These are phyloP conservation scores for Linepithema humile DNA, from an alignment of 1,140 invertebrate genomes.

Conservation along the genomic window DNA sequence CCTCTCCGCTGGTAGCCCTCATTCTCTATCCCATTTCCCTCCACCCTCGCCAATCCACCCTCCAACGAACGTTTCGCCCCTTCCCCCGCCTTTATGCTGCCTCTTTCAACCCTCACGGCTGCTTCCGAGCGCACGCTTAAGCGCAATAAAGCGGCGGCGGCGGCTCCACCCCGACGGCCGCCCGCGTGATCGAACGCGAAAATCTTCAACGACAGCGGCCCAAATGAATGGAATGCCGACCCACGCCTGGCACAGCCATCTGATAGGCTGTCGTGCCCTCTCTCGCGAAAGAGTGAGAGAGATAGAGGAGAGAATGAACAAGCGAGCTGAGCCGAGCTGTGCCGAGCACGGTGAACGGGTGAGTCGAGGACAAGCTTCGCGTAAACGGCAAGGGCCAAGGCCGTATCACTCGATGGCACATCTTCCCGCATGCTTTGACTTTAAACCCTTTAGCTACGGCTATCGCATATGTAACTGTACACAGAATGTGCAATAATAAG, in stretches of 20 bases:
- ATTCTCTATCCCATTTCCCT: not conserved
- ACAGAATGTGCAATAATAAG: not conserved
- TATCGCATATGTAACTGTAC: not conserved
- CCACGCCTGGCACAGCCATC: constrained; percentile 72
- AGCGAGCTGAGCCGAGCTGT: not conserved
- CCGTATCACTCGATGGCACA: constrained; percentile 26
- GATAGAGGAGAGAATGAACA: not conserved
- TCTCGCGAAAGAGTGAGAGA: not conserved
- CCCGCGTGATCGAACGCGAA: constrained; percentile 74
- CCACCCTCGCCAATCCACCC: not conserved
- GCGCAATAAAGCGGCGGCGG: constrained; percentile 51
- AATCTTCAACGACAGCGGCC: constrained; percentile 72
- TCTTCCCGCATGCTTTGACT: constrained; percentile 5
- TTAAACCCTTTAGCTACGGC: not conserved
- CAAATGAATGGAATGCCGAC: constrained; percentile 80
- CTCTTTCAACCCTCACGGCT: not conserved
- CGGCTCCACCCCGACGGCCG: constrained; percentile 49
- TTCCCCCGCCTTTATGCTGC: not conserved
- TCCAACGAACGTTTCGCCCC: not conserved
- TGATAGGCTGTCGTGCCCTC: constrained; percentile 67
- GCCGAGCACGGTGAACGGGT: constrained; percentile 46
- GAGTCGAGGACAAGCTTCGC: constrained; percentile 61
- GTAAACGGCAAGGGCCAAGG: constrained; percentile 58
- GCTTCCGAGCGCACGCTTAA: not conserved
- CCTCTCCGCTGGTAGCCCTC: not conserved